Base-by-base conservation (phyloP, 2,888 invertebrate species). In the Tetranychus piercei region DNA sequence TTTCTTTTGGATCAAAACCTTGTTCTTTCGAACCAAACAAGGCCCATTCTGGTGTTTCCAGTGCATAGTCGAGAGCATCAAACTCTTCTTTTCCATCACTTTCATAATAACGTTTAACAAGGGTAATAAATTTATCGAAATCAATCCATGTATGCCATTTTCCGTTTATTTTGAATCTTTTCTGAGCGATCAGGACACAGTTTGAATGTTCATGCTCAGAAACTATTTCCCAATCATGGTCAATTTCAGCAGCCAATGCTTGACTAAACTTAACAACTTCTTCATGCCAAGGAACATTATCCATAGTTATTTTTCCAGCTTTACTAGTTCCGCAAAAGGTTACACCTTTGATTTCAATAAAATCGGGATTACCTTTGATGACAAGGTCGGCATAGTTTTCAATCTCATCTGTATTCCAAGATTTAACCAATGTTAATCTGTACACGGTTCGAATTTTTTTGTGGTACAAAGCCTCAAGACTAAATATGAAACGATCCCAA, bases 171-270 rank as follows among this genome's bases (percentile, higher is more conserved):
- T 82, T 80, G 78, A 86, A 86, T 85, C 85, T 79, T 79, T 82
- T 84, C 79, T 86, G 81, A 23, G 86, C 85, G 22, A 86, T 78
- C 1, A 86, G 81, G 70, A 86, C 80, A 80, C 86, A 87, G 79
- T 86, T 87, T 11, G 86, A 86, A 80, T 86, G 86, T 78, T 86
- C 86, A 80, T 86, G 86, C 80, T 86, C 86, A 44, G 84, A 83
- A 2, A 86, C 86, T 23, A 87, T 81, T 73, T 82, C 85, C 79
- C 86, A 86, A 4, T 83, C 82, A 7, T 83, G 82, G 22, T 80
- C 65, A 9, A 76, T 45, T 6, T 72, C 78, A n/a, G 81, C 82
- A 3, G 80, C 80, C 71, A 86, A 79, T 77, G 83, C 81, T 77
- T 82, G 78, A 15, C 83, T 84, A 80, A 86, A 86, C 3, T 79